Evolutionary conservation across 2,113 vertebrate species (phyloP).

Genomic region (Sapayoa aenigma): DNA sequence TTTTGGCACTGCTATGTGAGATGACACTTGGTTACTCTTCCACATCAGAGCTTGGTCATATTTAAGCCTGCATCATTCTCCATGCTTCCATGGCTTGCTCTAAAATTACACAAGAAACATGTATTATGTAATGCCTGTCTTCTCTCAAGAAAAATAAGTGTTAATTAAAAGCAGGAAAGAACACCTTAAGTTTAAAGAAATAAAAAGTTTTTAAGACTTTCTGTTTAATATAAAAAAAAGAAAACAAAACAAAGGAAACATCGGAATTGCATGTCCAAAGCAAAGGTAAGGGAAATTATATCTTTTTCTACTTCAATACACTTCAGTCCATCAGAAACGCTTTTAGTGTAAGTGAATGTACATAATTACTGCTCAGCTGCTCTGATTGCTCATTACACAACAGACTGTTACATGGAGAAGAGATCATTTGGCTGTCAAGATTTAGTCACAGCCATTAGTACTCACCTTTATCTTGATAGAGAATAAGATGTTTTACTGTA

Average conservation of each 20-base stretch:
- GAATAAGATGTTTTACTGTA: not conserved
- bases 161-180: not conserved
- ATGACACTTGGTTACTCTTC: not conserved
- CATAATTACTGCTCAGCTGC: slow-evolving; percentile 11
- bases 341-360: not conserved
- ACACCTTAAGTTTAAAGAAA: not conserved
- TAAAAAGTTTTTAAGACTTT: not conserved
- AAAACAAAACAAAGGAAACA: not conserved
- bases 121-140: not conserved
- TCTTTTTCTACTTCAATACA: not conserved
- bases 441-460: slow-evolving; percentile 11
- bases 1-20: not conserved
- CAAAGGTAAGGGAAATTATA: not conserved
- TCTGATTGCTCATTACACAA: slow-evolving; percentile 30
- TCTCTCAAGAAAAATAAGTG: not conserved
- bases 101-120: not conserved
- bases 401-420: not conserved
- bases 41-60: not conserved
- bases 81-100: not conserved
- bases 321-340: not conserved
- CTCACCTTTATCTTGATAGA: slow-evolving; percentile 9
- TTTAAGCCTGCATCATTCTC: not conserved
- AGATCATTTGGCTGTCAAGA: slow-evolving; percentile 15
- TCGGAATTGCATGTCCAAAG: not conserved
- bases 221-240: not conserved